phyloP scores from a whole-genome alignment of 2,797 vertebrate species.

The Falco novaeseelandiae region DNA sequence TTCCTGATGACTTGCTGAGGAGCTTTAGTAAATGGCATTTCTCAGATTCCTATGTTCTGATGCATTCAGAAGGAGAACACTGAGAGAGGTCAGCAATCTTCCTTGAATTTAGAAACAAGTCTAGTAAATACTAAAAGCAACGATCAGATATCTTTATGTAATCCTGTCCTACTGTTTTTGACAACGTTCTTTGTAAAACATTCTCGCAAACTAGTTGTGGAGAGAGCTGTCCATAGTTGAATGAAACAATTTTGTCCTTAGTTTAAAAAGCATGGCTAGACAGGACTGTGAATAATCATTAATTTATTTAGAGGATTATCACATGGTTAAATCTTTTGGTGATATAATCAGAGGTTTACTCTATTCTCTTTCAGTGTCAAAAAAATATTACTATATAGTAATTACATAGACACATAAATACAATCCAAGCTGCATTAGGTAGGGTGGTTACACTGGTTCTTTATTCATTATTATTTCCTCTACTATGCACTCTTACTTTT shows the following conservation, averaged over 20 bases:
- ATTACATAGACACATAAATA: neutral
- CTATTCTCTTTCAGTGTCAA: neutral
- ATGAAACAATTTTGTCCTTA: neutral
- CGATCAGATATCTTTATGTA: neutral
- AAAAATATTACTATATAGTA: neutral
- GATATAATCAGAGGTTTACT: neutral
- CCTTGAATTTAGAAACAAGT: neutral
- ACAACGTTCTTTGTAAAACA: neutral
- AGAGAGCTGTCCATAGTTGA: neutral
- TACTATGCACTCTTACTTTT: neutral
- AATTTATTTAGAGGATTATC: neutral
- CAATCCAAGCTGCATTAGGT: neutral
- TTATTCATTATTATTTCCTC: conserved; percentile 6
- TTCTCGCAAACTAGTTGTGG: neutral
- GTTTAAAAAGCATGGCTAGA: neutral
- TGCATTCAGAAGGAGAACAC: neutral
- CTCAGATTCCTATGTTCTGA: neutral
- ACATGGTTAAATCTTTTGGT: neutral
- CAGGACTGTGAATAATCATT: neutral
- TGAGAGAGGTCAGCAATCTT: neutral
- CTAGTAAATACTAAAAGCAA: neutral
- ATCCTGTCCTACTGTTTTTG: neutral
- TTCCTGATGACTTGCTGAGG: neutral
- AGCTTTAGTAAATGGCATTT: neutral
- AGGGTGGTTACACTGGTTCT: neutral